Conservation (phyloP, 2,888 invertebrate species). For the Lutraria lutraria region DNA sequence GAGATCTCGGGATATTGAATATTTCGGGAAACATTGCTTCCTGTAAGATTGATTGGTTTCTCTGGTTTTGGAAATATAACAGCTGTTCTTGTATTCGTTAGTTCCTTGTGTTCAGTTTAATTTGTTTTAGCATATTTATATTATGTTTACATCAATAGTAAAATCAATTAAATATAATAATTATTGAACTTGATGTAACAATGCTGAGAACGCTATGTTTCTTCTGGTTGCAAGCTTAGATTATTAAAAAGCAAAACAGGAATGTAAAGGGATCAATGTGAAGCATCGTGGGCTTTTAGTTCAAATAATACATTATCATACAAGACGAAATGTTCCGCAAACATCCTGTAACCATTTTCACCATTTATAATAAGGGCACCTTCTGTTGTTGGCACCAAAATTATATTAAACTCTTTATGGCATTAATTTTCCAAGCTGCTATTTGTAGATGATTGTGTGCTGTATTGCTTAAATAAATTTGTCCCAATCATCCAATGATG, state of each 20-base stretch:
- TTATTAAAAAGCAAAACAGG: too few species aligned
- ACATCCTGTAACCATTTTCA: neutral
- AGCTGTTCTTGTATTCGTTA: slow-evolving; percentile 22
- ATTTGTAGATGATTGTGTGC: slow-evolving; percentile 30
- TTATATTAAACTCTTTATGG: slow-evolving; percentile 31
- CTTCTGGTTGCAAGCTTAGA: too few species aligned
- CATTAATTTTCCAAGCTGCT: slow-evolving; percentile 44
- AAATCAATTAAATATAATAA: neutral
- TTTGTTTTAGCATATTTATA: slow-evolving; percentile 5
- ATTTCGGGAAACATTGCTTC: slow-evolving; percentile 13
- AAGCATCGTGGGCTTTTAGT: too few species aligned
- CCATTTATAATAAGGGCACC: slow-evolving; percentile 21
- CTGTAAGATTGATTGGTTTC: slow-evolving; percentile 29
- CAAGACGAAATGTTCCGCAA: neutral
- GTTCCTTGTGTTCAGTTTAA: neutral
- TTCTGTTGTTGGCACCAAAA: slow-evolving; percentile 18
- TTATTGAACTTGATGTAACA: neutral
- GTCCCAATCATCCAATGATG: slow-evolving; percentile 38
- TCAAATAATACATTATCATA: too few species aligned
- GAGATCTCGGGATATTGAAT: slow-evolving; percentile 25
- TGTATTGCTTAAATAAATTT: slow-evolving; percentile 34
- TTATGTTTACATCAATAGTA: slow-evolving; percentile 1
- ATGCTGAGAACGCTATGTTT: too few species aligned
- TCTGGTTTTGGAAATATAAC: neutral
- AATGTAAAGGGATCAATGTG: too few species aligned